Evolutionary conservation across 2,888 invertebrate genomes (phyloP).

Genomic region (Sphaerophoria taeniata): DNA sequence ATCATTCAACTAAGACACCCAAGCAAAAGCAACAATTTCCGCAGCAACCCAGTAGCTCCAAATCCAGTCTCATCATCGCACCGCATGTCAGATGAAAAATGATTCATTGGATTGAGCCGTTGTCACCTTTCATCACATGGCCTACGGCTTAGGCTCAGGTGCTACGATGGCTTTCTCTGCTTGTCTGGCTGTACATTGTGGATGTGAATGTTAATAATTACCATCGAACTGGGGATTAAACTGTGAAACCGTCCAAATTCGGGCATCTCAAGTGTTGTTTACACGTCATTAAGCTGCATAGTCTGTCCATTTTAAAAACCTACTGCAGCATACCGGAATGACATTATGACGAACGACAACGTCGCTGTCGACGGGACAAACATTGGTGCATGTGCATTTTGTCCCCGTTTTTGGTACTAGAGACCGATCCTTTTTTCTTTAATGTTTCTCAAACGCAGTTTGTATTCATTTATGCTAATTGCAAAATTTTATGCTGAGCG

Average conservation of each 20-base stretch:
- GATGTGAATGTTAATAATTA: constrained; percentile 44
- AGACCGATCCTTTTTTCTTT: constrained; percentile 14
- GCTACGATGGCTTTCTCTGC: constrained; percentile 3
- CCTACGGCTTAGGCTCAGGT: background rate
- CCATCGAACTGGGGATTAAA: constrained; percentile 73
- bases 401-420: constrained; percentile 71
- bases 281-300: constrained; percentile 71
- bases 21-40: constrained; percentile 45
- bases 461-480: constrained; percentile 73
- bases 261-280: constrained; percentile 72
- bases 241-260: constrained; percentile 69
- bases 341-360: constrained; percentile 38
- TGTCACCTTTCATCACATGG: constrained; percentile 69
- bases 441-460: constrained; percentile 46
- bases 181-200: background rate
- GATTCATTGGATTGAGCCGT: constrained; percentile 72
- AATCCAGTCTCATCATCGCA: constrained; percentile 16
- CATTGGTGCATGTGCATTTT: constrained; percentile 37
- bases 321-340: constrained; percentile 64
- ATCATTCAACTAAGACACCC: constrained; percentile 42
- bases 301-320: constrained; percentile 50
- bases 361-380: background rate
- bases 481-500: constrained; percentile 67
- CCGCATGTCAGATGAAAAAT: constrained; percentile 34
- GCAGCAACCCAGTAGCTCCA: constrained; percentile 16